These are phyloP conservation scores for Tyto alba DNA, from an alignment of 2,113 vertebrate genomes.

Conservation along the genomic window DNA sequence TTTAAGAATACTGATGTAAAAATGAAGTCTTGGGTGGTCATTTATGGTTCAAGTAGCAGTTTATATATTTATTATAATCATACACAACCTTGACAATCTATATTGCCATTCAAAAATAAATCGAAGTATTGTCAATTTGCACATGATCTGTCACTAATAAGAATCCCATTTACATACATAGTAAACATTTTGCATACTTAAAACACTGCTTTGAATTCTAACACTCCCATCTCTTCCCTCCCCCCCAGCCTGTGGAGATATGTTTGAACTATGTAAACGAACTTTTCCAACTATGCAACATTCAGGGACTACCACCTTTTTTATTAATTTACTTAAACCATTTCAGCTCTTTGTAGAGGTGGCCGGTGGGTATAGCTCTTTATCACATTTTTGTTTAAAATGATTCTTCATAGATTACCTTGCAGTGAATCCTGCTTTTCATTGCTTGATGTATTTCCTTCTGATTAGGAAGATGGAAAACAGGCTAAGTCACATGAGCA, in stretches of 20 bases:
- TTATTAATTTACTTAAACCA: not conserved
- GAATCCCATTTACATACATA: constrained; percentile 53
- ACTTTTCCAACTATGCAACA: constrained; percentile 12
- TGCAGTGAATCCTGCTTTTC: not conserved
- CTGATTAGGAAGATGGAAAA: not conserved
- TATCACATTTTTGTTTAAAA: not conserved
- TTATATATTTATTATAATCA: constrained; percentile 70
- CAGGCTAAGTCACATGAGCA: not conserved
- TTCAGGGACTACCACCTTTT: not conserved
- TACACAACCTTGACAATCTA: constrained; percentile 59
- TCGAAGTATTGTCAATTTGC: constrained; percentile 52
- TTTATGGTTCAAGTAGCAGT: constrained; percentile 41
- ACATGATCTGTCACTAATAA: constrained; percentile 46
- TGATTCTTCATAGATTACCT: not conserved
- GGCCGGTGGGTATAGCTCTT: not conserved
- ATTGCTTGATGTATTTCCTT: not conserved
- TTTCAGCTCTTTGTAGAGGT: not conserved
- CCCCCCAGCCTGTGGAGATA: not conserved
- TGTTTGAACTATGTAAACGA: not conserved
- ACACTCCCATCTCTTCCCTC: not conserved
- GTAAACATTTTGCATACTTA: constrained; percentile 54
- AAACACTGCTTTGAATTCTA: constrained; percentile 20
- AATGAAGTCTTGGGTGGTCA: constrained; percentile 24
- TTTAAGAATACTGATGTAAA: not conserved
- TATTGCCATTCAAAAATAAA: constrained; percentile 65